These are phyloP conservation scores for Melanaphis sacchari DNA, from an alignment of 1,140 invertebrate genomes.

Conservation along the genomic window DNA sequence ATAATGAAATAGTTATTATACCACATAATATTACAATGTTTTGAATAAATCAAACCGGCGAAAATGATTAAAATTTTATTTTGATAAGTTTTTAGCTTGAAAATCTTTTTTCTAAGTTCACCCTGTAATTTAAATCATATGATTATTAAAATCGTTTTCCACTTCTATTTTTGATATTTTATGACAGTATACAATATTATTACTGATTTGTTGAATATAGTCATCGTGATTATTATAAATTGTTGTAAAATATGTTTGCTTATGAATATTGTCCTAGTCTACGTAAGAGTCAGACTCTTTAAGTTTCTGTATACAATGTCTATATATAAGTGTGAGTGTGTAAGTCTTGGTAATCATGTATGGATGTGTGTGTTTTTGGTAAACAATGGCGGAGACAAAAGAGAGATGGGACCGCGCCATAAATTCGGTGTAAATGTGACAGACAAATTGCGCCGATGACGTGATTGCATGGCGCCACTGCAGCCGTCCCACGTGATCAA, in stretches of 20 bases:
- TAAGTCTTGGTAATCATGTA: neutral
- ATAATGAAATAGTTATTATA: no score
- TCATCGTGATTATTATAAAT: neutral
- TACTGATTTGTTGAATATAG: neutral
- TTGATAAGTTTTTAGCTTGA: no score
- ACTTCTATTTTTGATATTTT: neutral
- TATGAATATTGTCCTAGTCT: neutral
- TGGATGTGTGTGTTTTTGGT: neutral
- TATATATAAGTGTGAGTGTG: neutral
- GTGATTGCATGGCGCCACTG: constrained; percentile 54
- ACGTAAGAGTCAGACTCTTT: neutral
- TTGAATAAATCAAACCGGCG: no score
- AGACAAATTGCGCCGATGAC: constrained; percentile 56
- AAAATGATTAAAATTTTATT: no score
- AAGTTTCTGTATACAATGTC: neutral
- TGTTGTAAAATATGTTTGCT: neutral
- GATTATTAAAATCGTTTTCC: no score
- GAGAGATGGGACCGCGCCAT: constrained; percentile 42
- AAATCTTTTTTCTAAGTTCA: no score
- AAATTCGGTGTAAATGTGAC: constrained; percentile 48
- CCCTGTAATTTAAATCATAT: no score
- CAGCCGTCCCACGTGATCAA: constrained; percentile 40
- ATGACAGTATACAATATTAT: no score
- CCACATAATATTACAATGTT: no score
- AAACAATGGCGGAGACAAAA: constrained; percentile 29